phyloP scores from a whole-genome alignment of 2,888 invertebrate genomes.

The Lithophane ornitopus region DNA sequence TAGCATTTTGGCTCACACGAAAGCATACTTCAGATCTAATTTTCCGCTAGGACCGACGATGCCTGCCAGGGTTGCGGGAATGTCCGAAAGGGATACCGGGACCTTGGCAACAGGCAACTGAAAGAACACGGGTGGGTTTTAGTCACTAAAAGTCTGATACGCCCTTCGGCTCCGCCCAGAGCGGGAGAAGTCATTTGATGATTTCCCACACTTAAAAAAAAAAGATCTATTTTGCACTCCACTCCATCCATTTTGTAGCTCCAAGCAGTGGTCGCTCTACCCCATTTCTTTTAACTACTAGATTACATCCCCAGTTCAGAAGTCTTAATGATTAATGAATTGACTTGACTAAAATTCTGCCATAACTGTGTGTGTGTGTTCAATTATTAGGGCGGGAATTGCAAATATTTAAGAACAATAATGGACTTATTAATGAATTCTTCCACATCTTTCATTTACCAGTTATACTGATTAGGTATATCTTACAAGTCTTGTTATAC shows the following conservation, averaged over 20 bases:
- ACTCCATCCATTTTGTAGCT: neutral
- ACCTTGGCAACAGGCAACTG: no score
- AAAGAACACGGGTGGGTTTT: no score
- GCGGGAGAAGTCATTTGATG: no score
- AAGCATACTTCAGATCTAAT: neutral
- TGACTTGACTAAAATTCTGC: neutral
- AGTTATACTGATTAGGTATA: neutral
- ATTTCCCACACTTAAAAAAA: no score
- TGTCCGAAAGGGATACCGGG: no score
- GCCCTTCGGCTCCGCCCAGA: no score
- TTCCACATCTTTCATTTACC: neutral
- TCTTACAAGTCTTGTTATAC: neutral
- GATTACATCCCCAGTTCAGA: neutral
- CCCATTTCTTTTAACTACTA: neutral
- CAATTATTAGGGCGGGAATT: neutral
- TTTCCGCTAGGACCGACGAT: no score
- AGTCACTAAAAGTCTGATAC: no score
- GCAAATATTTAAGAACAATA: neutral
- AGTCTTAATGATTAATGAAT: neutral
- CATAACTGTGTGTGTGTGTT: neutral
- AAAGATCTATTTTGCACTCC: neutral
- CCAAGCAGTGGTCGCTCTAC: neutral
- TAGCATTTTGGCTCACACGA: neutral
- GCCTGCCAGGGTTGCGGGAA: no score
- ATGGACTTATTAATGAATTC: neutral